phyloP scores from a whole-genome alignment of 2,888 invertebrate genomes.

The Drosophila fungiperda region DNA sequence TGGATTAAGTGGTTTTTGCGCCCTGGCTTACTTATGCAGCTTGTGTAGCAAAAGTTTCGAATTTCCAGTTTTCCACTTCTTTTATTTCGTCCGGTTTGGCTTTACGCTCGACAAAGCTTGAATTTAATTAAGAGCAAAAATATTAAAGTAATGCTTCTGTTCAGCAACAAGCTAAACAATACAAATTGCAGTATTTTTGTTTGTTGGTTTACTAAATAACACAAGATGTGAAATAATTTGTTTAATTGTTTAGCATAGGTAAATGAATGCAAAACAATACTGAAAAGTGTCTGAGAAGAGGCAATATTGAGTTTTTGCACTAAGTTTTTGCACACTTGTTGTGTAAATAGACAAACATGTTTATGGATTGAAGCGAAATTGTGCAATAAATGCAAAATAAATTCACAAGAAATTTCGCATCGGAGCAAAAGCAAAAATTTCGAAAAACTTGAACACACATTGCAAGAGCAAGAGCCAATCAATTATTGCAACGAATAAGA shows the following conservation, averaged over 20 bases:
- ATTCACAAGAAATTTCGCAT: background rate
- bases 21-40: constrained; percentile 40
- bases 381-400: constrained; percentile 10
- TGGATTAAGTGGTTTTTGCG: constrained; percentile 77
- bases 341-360: background rate
- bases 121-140: constrained; percentile 78
- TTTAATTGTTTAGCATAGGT: constrained; percentile 27
- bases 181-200: background rate
- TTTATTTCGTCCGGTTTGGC: constrained; percentile 47
- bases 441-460: background rate
- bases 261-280: constrained; percentile 12
- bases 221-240: constrained; percentile 24
- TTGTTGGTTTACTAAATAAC: constrained; percentile 36
- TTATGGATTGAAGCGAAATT: background rate
- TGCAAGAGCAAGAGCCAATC: constrained; percentile 10
- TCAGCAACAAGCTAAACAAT: constrained; percentile 14
- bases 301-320: constrained; percentile 10
- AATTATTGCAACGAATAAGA: constrained; percentile 2
- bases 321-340: constrained; percentile 5
- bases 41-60: constrained; percentile 29
- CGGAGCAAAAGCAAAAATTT: background rate
- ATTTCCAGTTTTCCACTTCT: constrained; percentile 25
- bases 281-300: background rate
- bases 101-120: constrained; percentile 63
- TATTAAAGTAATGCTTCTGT: constrained; percentile 72